phyloP scores from a whole-genome alignment of 2,113 vertebrate genomes.

The Crotalus viridis region DNA sequence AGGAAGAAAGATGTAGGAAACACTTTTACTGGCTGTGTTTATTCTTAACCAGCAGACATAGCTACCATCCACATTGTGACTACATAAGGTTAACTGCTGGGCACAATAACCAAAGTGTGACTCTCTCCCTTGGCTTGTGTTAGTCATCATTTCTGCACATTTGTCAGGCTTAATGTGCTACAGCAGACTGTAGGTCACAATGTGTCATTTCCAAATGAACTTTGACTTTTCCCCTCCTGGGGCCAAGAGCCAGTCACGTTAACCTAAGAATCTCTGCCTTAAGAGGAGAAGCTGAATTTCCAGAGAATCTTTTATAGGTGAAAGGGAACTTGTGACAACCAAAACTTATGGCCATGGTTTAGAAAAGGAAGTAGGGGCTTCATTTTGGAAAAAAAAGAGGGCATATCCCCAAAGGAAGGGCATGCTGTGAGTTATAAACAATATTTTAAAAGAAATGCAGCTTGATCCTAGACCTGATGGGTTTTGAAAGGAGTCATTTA shows the following conservation, averaged over 20 bases:
- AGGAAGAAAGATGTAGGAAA: conserved; percentile 57
- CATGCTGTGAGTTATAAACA: not conserved
- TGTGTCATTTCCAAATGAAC: conserved; percentile 65
- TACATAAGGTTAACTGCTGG: conserved; percentile 65
- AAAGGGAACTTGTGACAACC: not conserved
- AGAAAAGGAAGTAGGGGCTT: conserved; percentile 2
- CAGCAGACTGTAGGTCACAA: conserved; percentile 59
- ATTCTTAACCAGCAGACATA: conserved; percentile 46
- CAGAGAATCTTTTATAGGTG: conserved; percentile 15
- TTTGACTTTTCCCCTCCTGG: conserved; percentile 58
- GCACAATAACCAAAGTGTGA: conserved; percentile 62
- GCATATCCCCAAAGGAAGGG: not conserved
- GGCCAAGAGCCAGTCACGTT: conserved; percentile 61
- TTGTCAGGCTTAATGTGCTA: conserved; percentile 70
- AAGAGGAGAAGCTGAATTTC: conserved; percentile 32
- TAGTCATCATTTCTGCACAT: conserved; percentile 70
- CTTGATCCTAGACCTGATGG: not conserved
- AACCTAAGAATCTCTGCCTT: conserved; percentile 40
- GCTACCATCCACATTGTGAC: conserved; percentile 55
- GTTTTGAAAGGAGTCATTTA: not conserved
- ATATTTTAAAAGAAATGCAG: not conserved
- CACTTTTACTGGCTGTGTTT: conserved; percentile 59
- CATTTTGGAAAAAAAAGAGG: not conserved
- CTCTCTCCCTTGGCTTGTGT: conserved; percentile 66
- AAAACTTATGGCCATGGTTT: conserved; percentile 16